Base-by-base conservation (phyloP, 1,140 invertebrate genomes). In the Cyrtorhinus lividipennis region DNA sequence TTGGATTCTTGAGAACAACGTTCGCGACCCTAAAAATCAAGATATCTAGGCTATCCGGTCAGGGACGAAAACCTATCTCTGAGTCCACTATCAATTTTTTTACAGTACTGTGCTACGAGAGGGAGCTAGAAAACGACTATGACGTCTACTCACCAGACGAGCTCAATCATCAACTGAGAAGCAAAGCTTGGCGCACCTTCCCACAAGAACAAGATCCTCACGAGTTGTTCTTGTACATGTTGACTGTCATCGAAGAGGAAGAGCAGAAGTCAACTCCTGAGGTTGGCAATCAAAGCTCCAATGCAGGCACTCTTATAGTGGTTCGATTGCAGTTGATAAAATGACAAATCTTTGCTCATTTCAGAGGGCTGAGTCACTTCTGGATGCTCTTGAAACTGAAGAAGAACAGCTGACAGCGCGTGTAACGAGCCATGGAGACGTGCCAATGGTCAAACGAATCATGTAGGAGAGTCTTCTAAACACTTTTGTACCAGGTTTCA, bases 191-290 rank as follows among this genome's bases (percentile, higher is more conserved):
- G 91, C 83, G 88, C 56, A 90, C 94, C 61, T 83, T 86, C 0
- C 81, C 85, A 65, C 90, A 91, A 66, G 88, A 96, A 75, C 91
- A 95, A 77, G 92, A 96, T 78, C 88, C 90, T 20, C 91, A 95
- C 73, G 92, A 96, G 73, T 72, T 95, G 56, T 86, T 94, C 64
- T 89, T 93, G 76, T 84, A 92, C 13, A 72, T 96, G 66, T 78
- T 92, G 12, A 82, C 87, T 24, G 91, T 90, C 25, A 75, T 95
- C 20, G 89, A 92, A 73, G 86, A 91, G 73, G 91, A 95, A 75
- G 81, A 66, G 20, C 66, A 83, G 15, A 76, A 81, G 78, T 76
- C 70, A 69, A 64, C 72, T 56, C 65, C 56, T 26, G 56, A 62
- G 48, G 61, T 64, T 30, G 15, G 12, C 48, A n/a, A n/a, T n/a